A percentile compares a stretch with the other conserved stretches of the same genome.
phyloP scores from a whole-genome alignment of 1,140 invertebrate species.

The Aricia agestis region DNA sequence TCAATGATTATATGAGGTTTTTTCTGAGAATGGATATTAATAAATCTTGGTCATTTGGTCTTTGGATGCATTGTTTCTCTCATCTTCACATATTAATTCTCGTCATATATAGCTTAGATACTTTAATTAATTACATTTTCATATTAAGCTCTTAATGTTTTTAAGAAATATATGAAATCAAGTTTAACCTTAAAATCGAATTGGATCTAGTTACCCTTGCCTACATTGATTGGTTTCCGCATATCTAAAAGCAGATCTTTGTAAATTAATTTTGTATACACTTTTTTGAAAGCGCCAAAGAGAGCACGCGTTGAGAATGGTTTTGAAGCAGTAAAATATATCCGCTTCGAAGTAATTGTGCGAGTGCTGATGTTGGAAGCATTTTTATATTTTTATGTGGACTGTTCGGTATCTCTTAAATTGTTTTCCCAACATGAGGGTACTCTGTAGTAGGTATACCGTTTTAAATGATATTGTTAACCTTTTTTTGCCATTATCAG shows the following conservation, averaged over 20 bases:
- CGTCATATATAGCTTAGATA: too few species aligned
- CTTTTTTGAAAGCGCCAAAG: slow-evolving; percentile 38
- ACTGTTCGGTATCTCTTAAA: slow-evolving; percentile 4
- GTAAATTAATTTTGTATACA: slow-evolving; percentile 41
- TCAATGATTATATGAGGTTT: neutral
- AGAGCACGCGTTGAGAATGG: slow-evolving; percentile 30
- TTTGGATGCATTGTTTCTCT: neutral
- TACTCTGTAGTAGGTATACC: neutral
- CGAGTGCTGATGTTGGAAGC: slow-evolving; percentile 36
- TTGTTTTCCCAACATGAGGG: neutral
- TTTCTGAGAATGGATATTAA: neutral
- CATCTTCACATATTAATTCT: too few species aligned
- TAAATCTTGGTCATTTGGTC: neutral
- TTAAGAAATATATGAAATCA: too few species aligned
- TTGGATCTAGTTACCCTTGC: neutral
- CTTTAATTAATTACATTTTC: too few species aligned
- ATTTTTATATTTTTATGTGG: slow-evolving; percentile 32
- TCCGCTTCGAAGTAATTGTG: slow-evolving; percentile 40
- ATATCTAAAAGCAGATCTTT: slow-evolving; percentile 39
- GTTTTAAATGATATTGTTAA: neutral
- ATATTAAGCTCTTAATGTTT: too few species aligned
- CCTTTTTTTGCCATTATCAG: neutral
- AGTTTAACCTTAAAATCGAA: too few species aligned
- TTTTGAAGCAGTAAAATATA: slow-evolving; percentile 44
- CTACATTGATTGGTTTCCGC: neutral